Evolutionary conservation across 2,113 vertebrate species (phyloP).

Genomic region (Tragelaphus strepsiceros): DNA sequence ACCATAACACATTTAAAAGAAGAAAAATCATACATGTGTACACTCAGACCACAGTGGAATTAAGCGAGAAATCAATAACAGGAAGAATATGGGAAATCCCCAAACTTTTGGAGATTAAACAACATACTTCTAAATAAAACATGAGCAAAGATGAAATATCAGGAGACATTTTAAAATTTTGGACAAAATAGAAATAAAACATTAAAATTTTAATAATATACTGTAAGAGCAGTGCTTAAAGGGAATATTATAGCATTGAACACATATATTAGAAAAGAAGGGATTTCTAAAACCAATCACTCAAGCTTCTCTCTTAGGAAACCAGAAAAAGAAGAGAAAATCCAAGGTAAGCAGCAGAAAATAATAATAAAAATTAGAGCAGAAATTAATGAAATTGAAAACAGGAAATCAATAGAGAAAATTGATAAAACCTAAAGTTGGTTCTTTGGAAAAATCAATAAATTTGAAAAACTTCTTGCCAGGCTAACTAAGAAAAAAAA

Average conservation of each 20-base stretch:
- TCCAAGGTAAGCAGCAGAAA: not conserved
- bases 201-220: not conserved
- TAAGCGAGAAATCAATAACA: not conserved
- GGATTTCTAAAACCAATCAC: not conserved
- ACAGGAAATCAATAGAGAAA: not conserved
- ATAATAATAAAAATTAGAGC: not conserved
- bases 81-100: not conserved
- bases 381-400: not conserved
- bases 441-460: not conserved
- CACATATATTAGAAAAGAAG: not conserved
- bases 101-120: not conserved
- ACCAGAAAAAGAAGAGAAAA: not conserved
- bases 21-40: not conserved
- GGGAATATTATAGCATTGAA: not conserved
- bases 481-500: not conserved
- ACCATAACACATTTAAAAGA: not conserved
- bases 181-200: not conserved
- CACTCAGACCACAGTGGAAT: not conserved
- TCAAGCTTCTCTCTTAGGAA: not conserved
- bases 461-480: not conserved
- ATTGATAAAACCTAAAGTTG: not conserved
- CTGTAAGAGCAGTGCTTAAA: not conserved
- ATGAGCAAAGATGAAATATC: not conserved
- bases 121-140: not conserved
- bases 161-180: not conserved